phyloP scores from a whole-genome alignment of 2,888 invertebrate genomes.

The Synergus japonicus region DNA sequence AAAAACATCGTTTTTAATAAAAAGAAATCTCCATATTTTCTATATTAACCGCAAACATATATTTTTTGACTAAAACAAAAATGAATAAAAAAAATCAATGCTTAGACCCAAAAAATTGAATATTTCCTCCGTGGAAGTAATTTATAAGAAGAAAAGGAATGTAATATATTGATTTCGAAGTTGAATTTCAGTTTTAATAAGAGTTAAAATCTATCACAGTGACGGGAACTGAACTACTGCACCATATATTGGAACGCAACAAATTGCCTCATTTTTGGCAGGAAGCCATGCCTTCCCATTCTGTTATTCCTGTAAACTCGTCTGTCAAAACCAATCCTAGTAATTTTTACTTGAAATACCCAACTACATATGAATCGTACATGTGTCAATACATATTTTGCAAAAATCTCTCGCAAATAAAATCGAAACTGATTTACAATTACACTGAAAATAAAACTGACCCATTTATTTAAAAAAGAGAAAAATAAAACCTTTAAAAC shows the following conservation, averaged over 20 bases:
- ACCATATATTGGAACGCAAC: constrained; percentile 34
- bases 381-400: neutral
- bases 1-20: too few species aligned
- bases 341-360: constrained; percentile 16
- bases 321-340: constrained; percentile 20
- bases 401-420: neutral
- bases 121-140: too few species aligned
- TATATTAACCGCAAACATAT: too few species aligned
- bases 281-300: constrained; percentile 35
- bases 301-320: constrained; percentile 25
- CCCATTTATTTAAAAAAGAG: neutral
- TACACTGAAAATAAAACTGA: neutral
- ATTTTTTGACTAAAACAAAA: too few species aligned
- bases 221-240: constrained; percentile 16
- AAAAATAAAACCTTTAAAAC: neutral
- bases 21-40: too few species aligned
- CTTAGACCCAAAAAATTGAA: too few species aligned
- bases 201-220: neutral
- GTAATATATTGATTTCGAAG: too few species aligned
- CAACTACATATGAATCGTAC: neutral
- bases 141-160: neutral
- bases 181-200: constrained; percentile 4
- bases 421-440: neutral
- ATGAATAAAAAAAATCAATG: too few species aligned
- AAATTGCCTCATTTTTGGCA: constrained; percentile 33